Evolutionary conservation across 1,140 invertebrate species (phyloP).

Genomic region (Cataglyphis hispanica): DNA sequence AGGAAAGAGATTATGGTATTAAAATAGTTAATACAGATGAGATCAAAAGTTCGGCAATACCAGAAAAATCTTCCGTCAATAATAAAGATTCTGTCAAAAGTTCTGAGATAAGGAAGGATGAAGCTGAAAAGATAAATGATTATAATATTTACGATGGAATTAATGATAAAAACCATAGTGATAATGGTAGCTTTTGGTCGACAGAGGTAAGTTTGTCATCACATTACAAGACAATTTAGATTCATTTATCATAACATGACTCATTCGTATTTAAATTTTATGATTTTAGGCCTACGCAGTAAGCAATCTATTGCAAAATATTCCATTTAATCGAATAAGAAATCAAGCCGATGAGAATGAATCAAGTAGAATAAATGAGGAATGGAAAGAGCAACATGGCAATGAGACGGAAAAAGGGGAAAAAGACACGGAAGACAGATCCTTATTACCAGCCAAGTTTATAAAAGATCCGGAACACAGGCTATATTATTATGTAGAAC

Average conservation of each 20-base stretch:
- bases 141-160: constrained; percentile 45
- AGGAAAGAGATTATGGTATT: neutral
- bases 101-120: neutral
- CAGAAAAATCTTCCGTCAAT: constrained; percentile 63
- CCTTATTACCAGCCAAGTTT: constrained; percentile 49
- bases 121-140: constrained; percentile 58
- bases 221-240: constrained; percentile 55
- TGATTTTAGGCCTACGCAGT: constrained; percentile 70
- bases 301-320: constrained; percentile 58
- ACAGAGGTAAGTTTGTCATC: constrained; percentile 72
- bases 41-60: constrained; percentile 58
- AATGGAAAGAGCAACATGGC: neutral
- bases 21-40: constrained; percentile 70
- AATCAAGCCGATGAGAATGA: neutral
- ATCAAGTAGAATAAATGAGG: neutral
- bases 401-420: constrained; percentile 22
- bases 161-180: constrained; percentile 33
- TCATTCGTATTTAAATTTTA: neutral
- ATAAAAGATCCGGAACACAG: constrained; percentile 62
- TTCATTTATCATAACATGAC: neutral
- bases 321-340: constrained; percentile 10
- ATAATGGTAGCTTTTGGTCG: constrained; percentile 15
- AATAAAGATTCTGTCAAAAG: neutral
- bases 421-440: constrained; percentile 51
- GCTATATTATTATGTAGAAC: constrained; percentile 71